phyloP scores from a whole-genome alignment of 2,888 invertebrate species.

The Pollenia labialis region DNA sequence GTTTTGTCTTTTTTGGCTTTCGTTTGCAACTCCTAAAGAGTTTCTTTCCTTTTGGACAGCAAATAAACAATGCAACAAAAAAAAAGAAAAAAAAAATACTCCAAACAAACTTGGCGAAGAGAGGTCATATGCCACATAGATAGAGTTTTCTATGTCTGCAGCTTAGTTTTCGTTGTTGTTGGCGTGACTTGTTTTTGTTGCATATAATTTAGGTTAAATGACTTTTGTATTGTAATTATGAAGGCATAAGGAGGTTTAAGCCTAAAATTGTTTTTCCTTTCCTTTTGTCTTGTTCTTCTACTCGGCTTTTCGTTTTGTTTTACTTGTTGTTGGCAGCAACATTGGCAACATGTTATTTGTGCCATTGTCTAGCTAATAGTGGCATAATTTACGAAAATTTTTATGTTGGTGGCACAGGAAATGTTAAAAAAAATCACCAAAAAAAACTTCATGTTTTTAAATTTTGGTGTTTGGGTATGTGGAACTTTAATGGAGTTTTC shows the following conservation, averaged over 20 bases:
- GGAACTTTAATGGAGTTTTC: constrained; percentile 64
- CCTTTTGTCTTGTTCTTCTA: not conserved
- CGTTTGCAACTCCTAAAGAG: constrained; percentile 49
- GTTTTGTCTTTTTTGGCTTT: constrained; percentile 20
- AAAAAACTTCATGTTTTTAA: not conserved
- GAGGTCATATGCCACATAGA: constrained; percentile 62
- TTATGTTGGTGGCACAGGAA: constrained; percentile 69
- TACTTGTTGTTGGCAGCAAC: constrained; percentile 69
- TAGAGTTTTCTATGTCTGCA: constrained; percentile 56
- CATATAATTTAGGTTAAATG: constrained; percentile 72
- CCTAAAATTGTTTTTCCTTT: constrained; percentile 48
- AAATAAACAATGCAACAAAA: constrained; percentile 21
- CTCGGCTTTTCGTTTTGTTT: constrained; percentile 16
- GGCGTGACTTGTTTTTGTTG: constrained; percentile 33
- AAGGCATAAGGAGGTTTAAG: constrained; percentile 65
- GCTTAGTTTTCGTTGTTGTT: constrained; percentile 11
- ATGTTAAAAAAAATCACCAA: constrained; percentile 34
- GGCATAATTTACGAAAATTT: constrained; percentile 73
- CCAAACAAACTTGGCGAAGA: constrained; percentile 64
- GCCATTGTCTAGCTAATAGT: constrained; percentile 73
- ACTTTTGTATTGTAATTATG: constrained; percentile 72
- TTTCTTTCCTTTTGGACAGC: constrained; percentile 22
- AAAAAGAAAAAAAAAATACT: not conserved
- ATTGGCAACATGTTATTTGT: constrained; percentile 73
- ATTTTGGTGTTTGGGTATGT: constrained; percentile 29